A percentile compares a stretch with the other conserved stretches of the same genome.
phyloP scores from a whole-genome alignment of 2,113 vertebrate species.

The Hippolais icterina region DNA sequence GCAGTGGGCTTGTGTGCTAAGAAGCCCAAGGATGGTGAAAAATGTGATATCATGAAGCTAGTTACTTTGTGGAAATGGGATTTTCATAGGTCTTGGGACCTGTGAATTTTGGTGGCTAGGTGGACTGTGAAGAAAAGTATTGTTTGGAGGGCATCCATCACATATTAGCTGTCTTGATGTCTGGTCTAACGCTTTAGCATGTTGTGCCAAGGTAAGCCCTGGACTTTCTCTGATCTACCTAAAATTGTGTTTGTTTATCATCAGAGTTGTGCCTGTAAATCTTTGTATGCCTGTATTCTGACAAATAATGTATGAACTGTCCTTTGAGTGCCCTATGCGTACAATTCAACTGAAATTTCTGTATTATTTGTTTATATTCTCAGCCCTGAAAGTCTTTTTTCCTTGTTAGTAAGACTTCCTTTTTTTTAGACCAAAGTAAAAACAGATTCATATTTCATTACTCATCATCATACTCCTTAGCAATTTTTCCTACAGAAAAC shows the following conservation, averaged over 20 bases:
- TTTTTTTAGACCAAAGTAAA: neutral
- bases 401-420: neutral
- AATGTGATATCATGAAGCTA: neutral
- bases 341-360: neutral
- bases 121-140: neutral
- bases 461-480: neutral
- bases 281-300: neutral
- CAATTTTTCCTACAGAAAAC: neutral
- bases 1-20: neutral
- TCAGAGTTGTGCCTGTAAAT: neutral
- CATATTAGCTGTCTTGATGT: neutral
- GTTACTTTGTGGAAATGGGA: neutral
- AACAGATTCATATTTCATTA: neutral
- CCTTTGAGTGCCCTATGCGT: neutral
- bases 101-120: neutral
- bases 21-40: neutral
- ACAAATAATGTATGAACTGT: neutral
- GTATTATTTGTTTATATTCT: neutral
- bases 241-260: neutral
- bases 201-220: neutral
- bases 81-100: neutral
- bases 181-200: neutral
- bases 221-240: neutral
- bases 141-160: neutral
- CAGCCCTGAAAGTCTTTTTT: neutral